These are phyloP conservation scores for Leptobrachium ailaonicum DNA, from an alignment of 2,113 vertebrate species.

Conservation along the genomic window DNA sequence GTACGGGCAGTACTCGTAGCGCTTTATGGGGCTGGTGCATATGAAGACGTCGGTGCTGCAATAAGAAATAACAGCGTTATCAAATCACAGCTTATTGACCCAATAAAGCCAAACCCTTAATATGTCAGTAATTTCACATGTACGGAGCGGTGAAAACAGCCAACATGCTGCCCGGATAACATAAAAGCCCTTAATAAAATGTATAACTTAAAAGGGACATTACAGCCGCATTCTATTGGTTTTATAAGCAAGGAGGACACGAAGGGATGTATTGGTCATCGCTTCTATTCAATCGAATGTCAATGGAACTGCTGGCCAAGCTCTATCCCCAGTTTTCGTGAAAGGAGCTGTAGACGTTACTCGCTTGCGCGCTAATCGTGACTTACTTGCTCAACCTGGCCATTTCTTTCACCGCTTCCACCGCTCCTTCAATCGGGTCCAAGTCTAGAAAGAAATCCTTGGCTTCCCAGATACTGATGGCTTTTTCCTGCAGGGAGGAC, in stretches of 20 bases:
- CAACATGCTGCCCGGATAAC: no score
- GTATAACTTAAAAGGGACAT: no score
- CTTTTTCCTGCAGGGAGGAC: slow-evolving; percentile 77
- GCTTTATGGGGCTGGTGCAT: slow-evolving; percentile 92
- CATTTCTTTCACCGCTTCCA: slow-evolving; percentile 93
- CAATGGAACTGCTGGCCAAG: no score
- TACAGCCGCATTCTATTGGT: no score
- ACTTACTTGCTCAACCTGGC: slow-evolving; percentile 84
- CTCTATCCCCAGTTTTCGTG: no score
- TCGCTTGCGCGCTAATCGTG: no score
- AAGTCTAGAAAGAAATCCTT: slow-evolving; percentile 91
- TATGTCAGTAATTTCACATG: not conserved
- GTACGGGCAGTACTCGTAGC: slow-evolving; percentile 83
- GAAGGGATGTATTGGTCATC: no score
- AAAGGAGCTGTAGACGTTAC: no score
- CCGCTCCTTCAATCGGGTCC: slow-evolving; percentile 86
- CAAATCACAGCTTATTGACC: not conserved
- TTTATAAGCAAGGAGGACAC: no score
- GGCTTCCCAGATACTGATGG: slow-evolving; percentile 93
- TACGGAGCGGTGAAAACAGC: no score
- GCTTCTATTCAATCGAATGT: no score
- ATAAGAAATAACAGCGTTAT: slow-evolving; percentile 20
- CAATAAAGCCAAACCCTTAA: not conserved
- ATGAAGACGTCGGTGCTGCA: slow-evolving; percentile 93
- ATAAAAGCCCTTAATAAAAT: no score